Evolutionary conservation across 2,888 invertebrate genomes (phyloP), one percentile per base, ranked within the genome.

Genomic region (Eupsilia transversa): DNA sequence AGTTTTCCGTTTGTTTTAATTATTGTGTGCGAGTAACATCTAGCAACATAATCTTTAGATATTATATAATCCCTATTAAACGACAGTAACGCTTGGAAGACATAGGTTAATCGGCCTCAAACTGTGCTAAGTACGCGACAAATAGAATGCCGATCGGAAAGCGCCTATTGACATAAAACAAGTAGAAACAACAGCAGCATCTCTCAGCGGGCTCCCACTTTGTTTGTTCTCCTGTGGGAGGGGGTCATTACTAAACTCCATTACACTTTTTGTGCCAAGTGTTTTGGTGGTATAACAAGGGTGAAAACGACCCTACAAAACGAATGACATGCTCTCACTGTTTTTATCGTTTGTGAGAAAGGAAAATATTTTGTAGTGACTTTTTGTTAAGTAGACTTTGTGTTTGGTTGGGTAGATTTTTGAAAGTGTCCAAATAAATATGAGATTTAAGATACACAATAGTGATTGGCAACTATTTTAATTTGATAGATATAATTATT

Each of bases 251-350:
- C 95, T 91, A 91, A 94, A 95, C 94, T 94, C 95, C 94, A 96
- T 96, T 95, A 96, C 95, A 94, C 94, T 96, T 96, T 96, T 96
- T 96, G 95, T 94, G 95, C 95, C 95, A 95, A 96, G 95, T 96
- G 96, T 96, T 96, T 95, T 94, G 94, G 93, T 93, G 94, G 95
- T 95, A 94, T 90, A 94, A 96, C 96, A 96, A 96, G 96, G 96
- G 96, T 96, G 96, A 93, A 92, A 96, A 96, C 95, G 94, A 94
- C 96, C 96, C 95, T 93, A 93, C 94, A 92, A 93, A 95, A 95
- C 93, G 93, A 94, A 94, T 94, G 94, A 95, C 92, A 92, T 89
- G 92, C 94, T 93, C 93, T 94, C 92, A 91, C 91, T 87, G 91
- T 91, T 93, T 94, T 94, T 95, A 94, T 92, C 88, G 87, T 85